Evolutionary conservation across 2,797 vertebrate species (phyloP), one percentile per base, ranked within the genome.

Genomic region (Heliangelus exortis): DNA sequence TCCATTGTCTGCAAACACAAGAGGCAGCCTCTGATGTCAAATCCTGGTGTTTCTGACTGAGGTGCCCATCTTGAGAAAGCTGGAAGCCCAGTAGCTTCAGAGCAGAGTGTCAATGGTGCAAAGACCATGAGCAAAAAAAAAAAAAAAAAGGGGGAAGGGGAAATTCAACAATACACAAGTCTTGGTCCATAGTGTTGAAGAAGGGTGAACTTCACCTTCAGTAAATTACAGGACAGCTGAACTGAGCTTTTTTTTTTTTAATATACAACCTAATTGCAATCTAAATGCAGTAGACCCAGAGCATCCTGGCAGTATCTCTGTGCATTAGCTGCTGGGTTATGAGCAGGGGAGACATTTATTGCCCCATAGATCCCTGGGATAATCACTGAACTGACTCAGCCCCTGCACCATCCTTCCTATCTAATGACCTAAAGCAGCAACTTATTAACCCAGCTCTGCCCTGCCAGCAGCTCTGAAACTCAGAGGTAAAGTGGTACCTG

Each of bases 321-420:
- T 33, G 75, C 82, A 91, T 34, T 77, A 92, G 77, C 93, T 54
- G 67, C 88, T 94, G 93, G 81, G 53, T 96, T 95, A 90, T 74
- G 95, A 95, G 86, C 94, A 92, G 57, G 84, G 73, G 88, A 95
- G 92, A 94, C 91, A 54, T 92, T 96, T 96, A 96, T 95, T 58
- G 92, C 90, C 93, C 93, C 93, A 95, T 93, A 50, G 84, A 77
- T 95, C 74, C 63, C 90, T 5, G 5, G 57, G 78, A 92, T 95
- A 96, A 96, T 95, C 94, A 87, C 90, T 83, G 67, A 57, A 41
- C 84, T 89, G 92, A 92, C 93, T 84, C 90, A 84, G 78, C 62
- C 90, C 75, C 25, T 79, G 81, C 88, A 71, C 90, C 75, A 53
- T 6, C 50, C 94, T 74, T 83, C 81, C 85, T 29, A 48, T 53